Conservation (phyloP, 1,140 invertebrate species). For the Drosophila pandora region DNA sequence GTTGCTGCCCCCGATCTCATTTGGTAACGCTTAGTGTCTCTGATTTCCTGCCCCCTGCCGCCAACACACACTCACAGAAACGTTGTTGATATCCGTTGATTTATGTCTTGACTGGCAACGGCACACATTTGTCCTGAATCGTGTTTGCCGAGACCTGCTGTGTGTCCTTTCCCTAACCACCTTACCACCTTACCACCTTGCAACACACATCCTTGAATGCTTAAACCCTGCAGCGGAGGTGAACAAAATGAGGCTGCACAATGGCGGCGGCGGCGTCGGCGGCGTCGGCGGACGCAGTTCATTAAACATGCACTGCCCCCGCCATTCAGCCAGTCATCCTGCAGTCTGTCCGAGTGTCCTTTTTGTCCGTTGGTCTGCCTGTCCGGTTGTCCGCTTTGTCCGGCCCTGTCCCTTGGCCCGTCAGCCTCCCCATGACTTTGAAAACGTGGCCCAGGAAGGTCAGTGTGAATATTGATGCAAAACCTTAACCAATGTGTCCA, state of each 20-base stretch:
- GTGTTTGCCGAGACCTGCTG: neutral
- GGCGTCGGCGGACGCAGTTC: conserved; percentile 27
- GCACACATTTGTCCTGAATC: conserved; percentile 59
- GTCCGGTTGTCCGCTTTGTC: neutral
- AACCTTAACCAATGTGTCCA: conserved; percentile 1
- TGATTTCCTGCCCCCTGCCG: conserved; percentile 25
- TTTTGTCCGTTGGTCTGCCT: neutral
- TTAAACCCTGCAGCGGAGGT: conserved; percentile 14
- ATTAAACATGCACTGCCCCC: conserved; percentile 51
- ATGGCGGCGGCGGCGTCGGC: conserved; percentile 5
- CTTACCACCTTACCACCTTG: neutral
- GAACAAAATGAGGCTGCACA: conserved; percentile 33
- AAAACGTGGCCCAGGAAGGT: neutral
- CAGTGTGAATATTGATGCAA: neutral
- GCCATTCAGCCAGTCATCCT: conserved; percentile 29
- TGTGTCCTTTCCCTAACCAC: neutral
- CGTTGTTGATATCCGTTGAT: conserved; percentile 56
- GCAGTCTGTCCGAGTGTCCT: neutral
- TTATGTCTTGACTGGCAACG: conserved; percentile 56
- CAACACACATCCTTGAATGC: neutral
- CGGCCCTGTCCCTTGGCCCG: neutral
- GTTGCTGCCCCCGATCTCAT: conserved; percentile 36
- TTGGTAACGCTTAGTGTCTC: conserved; percentile 23
- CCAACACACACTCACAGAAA: neutral
- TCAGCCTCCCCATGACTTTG: conserved; percentile 1